Percentiles rank a stretch among this genome's conserved stretches.
Conservation (phyloP, 2,113 vertebrate species). For the Cepphus grylle region DNA sequence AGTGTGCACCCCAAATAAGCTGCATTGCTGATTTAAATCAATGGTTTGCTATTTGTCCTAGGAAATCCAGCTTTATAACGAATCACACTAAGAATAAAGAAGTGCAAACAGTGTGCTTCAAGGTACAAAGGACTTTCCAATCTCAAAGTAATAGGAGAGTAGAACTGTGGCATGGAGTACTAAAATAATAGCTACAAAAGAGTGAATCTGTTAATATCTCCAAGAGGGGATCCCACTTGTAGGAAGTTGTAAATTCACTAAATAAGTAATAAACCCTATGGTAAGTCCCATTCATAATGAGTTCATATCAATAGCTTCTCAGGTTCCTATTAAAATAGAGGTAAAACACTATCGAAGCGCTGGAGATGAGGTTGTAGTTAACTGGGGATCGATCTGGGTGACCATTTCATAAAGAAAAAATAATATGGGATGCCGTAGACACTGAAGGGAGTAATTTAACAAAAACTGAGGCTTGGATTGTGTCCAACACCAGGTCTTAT, state of each 20-base stretch:
- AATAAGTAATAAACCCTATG: not conserved
- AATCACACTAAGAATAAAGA: not conserved
- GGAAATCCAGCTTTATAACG: not conserved
- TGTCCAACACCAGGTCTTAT: not conserved
- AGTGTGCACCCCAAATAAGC: not conserved
- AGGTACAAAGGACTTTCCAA: not conserved
- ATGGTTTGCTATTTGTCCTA: not conserved
- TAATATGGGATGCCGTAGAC: not conserved
- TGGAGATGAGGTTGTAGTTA: not conserved
- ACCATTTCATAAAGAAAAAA: not conserved
- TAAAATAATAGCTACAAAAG: not conserved
- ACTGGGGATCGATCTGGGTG: fast-evolving
- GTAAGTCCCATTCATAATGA: not conserved
- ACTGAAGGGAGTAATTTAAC: not conserved
- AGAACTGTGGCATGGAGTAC: not conserved
- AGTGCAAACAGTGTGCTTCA: not conserved
- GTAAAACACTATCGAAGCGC: not conserved
- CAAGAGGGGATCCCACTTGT: not conserved
- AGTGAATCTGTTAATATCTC: not conserved
- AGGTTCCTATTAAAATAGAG: not conserved
- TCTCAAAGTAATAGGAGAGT: not conserved
- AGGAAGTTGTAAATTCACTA: not conserved
- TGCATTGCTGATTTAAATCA: not conserved
- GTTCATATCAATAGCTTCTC: not conserved
- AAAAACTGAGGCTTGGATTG: not conserved